These are phyloP conservation scores for Poecilobothrus nobilitatus DNA, from an alignment of 2,888 invertebrate species.

Conservation along the genomic window DNA sequence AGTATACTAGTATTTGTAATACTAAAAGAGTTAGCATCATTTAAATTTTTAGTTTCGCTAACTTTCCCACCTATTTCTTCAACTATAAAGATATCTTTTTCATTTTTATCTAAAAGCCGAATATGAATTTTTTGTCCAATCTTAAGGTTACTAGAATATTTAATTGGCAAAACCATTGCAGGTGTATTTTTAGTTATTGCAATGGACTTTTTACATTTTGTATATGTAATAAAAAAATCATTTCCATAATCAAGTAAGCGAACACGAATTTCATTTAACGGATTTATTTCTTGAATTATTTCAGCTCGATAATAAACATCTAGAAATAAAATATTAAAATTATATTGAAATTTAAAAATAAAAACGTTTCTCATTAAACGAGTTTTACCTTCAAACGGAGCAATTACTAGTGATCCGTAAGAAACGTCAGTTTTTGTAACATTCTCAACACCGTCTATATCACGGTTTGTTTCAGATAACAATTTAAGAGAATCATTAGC, in stretches of 20 bases:
- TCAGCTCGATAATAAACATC: slow-evolving; percentile 27
- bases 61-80: background rate
- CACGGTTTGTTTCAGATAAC: slow-evolving; percentile 27
- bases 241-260: slow-evolving; percentile 30
- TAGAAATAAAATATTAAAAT: too few species aligned
- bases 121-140: background rate
- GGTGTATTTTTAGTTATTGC: background rate
- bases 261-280: slow-evolving; percentile 21
- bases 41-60: background rate
- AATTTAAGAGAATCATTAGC: slow-evolving; percentile 24
- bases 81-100: background rate
- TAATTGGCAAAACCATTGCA: background rate
- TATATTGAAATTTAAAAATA: background rate
- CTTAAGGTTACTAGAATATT: background rate
- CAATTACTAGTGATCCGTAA: slow-evolving; percentile 26
- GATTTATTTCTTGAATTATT: slow-evolving; percentile 17
- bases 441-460: slow-evolving; percentile 19
- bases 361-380: background rate
- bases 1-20: background rate
- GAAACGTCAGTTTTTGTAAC: slow-evolving; percentile 22
- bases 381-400: slow-evolving; percentile 22
- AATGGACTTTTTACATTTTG: background rate
- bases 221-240: slow-evolving; percentile 20
- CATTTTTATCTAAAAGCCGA: background rate
- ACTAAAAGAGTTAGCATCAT: background rate